Conservation (phyloP, 2,888 invertebrate genomes). For the Rhopalosiphum nymphaeae region DNA sequence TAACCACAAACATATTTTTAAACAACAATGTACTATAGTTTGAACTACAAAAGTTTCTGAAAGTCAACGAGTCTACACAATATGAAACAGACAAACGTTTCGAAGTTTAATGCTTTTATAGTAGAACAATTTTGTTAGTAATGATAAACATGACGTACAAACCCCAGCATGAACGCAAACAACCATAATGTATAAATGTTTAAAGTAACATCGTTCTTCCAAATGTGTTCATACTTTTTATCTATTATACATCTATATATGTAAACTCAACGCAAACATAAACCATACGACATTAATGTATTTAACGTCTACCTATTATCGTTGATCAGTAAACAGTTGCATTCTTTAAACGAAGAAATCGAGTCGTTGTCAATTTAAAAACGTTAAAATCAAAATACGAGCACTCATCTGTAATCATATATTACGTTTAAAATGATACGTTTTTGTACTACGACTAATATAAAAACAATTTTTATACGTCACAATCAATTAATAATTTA, state of each 20-base stretch:
- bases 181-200: neutral
- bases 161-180: neutral
- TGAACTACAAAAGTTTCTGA: conserved; percentile 1
- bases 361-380: neutral
- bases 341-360: neutral
- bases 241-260: neutral
- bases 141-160: conserved; percentile 2
- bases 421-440: neutral
- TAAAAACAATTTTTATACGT: conserved; percentile 43
- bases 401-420: no score
- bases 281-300: neutral
- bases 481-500: neutral
- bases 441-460: neutral
- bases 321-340: neutral
- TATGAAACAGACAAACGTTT: neutral
- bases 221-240: neutral
- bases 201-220: neutral
- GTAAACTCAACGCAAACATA: neutral
- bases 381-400: neutral
- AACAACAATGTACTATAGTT: neutral
- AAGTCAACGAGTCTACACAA: neutral
- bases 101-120: neutral
- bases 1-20: neutral
- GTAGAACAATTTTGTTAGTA: neutral
- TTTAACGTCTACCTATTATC: neutral